A percentile compares a stretch with the other conserved stretches of the same genome.
Evolutionary conservation across 1,140 invertebrate species (phyloP).

Genomic region (Pogonus chalceus): DNA sequence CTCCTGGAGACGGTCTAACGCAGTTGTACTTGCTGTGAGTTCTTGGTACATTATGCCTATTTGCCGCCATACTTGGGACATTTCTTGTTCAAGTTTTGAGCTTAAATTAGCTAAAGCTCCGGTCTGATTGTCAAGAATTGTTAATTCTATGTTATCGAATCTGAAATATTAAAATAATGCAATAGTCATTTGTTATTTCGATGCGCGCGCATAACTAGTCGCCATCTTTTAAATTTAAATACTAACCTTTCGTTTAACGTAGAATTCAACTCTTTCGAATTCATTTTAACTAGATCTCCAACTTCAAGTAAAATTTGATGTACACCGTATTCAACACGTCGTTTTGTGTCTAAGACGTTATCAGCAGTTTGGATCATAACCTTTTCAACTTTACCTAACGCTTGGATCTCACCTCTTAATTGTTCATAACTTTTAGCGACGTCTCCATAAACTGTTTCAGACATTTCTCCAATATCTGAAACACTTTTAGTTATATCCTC

Average conservation of each 20-base stretch:
- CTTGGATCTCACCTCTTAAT: constrained; percentile 42
- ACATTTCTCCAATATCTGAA: constrained; percentile 41
- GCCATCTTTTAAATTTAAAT: too few relatives aligned
- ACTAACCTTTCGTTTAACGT: constrained; percentile 53
- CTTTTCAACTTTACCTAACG: constrained; percentile 62
- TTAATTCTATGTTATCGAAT: constrained; percentile 57
- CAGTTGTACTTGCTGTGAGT: constrained; percentile 61
- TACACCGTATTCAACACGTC: constrained; percentile 72
- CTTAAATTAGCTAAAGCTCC: constrained; percentile 64
- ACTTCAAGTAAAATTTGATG: constrained; percentile 78
- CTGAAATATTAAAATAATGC: constrained; percentile 29
- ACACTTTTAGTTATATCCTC: constrained; percentile 43
- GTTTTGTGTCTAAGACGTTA: constrained; percentile 72
- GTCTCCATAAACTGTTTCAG: constrained; percentile 42
- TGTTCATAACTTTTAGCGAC: constrained; percentile 47
- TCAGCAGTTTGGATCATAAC: constrained; percentile 76
- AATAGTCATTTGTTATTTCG: neutral
- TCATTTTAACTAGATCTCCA: constrained; percentile 54
- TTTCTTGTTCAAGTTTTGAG: constrained; percentile 66
- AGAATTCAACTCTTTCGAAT: constrained; percentile 53
- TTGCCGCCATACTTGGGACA: constrained; percentile 77
- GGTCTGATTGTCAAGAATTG: constrained; percentile 64
- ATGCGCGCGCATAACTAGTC: neutral
- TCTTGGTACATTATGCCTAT: constrained; percentile 83
- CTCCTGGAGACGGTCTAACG: constrained; percentile 63